Evolutionary conservation across 2,888 invertebrate species (phyloP).

Genomic region (Tenthredo livida): DNA sequence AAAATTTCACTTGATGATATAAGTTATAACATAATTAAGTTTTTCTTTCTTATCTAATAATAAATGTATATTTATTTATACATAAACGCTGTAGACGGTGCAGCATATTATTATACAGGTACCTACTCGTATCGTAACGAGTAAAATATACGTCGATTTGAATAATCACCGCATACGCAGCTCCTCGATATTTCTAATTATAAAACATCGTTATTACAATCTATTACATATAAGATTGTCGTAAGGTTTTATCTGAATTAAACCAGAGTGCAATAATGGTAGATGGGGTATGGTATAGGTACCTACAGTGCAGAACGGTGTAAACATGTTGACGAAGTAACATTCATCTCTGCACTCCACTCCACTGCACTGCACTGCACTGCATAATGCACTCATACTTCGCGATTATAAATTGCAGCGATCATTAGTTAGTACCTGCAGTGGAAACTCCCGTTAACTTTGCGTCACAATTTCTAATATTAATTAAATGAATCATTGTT

Average conservation of each 20-base stretch:
- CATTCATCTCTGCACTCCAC: background rate
- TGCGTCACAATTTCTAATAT: background rate
- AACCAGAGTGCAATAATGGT: background rate
- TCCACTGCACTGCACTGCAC: background rate
- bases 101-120: background rate
- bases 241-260: background rate
- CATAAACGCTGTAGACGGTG: background rate
- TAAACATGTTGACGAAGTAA: conserved; percentile 52
- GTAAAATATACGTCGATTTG: background rate
- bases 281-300: background rate
- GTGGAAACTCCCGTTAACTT: background rate
- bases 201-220: background rate
- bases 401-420: conserved; percentile 30
- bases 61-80: too few species aligned
- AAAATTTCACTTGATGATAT: background rate
- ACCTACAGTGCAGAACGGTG: conserved; percentile 50
- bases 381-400: background rate
- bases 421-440: background rate
- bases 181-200: background rate
- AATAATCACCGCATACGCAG: background rate
- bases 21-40: too few species aligned
- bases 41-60: too few species aligned
- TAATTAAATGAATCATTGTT: background rate
- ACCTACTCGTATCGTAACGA: background rate
- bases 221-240: background rate